Conservation (phyloP, 2,113 vertebrate genomes). For the Vanacampus margaritifer region DNA sequence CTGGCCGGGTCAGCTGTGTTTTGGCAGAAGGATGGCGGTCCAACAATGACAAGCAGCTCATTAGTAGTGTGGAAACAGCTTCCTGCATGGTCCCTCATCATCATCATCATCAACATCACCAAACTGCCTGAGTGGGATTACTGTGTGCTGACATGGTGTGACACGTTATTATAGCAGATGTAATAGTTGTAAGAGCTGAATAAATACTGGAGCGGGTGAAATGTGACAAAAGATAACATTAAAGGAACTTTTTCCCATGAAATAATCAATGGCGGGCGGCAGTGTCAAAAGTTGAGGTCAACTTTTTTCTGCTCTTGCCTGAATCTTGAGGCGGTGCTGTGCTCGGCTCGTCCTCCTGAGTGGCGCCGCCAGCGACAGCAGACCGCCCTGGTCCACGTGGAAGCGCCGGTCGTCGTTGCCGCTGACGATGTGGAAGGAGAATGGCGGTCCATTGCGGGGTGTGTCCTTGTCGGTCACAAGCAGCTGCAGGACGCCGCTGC, state of each 20-base stretch:
- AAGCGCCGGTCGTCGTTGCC: slow-evolving; percentile 85
- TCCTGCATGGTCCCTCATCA: background rate
- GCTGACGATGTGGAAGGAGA: slow-evolving; percentile 83
- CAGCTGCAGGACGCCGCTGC: slow-evolving; percentile 84
- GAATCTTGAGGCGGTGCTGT: slow-evolving; percentile 85
- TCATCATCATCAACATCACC: background rate
- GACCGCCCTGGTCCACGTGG: slow-evolving; percentile 83
- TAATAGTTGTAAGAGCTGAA: background rate
- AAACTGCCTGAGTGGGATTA: background rate
- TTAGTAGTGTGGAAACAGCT: background rate
- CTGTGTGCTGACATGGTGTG: background rate
- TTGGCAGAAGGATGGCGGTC: background rate
- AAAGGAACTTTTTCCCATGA: background rate
- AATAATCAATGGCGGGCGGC: background rate
- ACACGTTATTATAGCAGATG: background rate
- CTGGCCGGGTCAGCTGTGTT: background rate
- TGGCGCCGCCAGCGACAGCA: slow-evolving; percentile 78
- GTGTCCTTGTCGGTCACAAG: slow-evolving; percentile 88
- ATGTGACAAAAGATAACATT: background rate
- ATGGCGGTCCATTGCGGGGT: slow-evolving; percentile 85
- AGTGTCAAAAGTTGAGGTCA: no score
- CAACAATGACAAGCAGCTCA: background rate
- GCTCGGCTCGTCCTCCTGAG: slow-evolving; percentile 77
- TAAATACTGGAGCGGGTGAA: background rate
- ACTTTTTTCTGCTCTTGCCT: slow-evolving; percentile 68